These are phyloP conservation scores for Bubalus kerabau DNA, from an alignment of 2,113 vertebrate genomes.

Conservation along the genomic window DNA sequence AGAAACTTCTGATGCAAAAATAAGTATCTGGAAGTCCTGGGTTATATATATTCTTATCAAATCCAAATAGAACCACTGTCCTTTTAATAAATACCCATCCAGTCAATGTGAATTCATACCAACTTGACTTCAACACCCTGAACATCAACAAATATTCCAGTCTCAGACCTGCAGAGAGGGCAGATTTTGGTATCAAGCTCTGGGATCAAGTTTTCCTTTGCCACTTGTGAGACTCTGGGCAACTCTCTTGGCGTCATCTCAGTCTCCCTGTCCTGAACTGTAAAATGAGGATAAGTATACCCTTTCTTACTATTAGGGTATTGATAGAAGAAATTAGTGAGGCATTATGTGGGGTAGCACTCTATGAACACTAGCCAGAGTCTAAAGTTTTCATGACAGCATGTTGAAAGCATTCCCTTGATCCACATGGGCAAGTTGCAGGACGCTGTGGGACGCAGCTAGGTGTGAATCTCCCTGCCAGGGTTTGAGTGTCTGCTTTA, in stretches of 20 bases:
- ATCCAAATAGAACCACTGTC: neutral
- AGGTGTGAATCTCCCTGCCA: neutral
- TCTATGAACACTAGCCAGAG: neutral
- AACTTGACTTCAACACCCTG: neutral
- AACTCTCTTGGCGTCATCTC: neutral
- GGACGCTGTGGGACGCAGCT: fast-evolving
- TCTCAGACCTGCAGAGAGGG: neutral
- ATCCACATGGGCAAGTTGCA: neutral
- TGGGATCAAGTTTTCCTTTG: neutral
- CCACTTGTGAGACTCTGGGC: neutral
- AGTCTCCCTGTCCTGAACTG: neutral
- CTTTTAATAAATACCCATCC: neutral
- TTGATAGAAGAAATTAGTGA: neutral
- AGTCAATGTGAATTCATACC: neutral
- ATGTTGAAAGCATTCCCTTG: neutral
- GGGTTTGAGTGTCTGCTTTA: neutral
- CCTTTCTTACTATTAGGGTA: neutral
- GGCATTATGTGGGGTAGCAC: neutral
- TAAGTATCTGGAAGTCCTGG: neutral
- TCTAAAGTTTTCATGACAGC: neutral
- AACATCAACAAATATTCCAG: neutral
- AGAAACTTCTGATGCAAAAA: neutral
- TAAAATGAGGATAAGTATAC: neutral
- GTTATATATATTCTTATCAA: neutral
- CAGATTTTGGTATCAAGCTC: neutral